A percentile compares a stretch with the other conserved stretches of the same genome.
Conservation (phyloP, 1,140 invertebrate genomes). For the Antheraea mylitta region DNA sequence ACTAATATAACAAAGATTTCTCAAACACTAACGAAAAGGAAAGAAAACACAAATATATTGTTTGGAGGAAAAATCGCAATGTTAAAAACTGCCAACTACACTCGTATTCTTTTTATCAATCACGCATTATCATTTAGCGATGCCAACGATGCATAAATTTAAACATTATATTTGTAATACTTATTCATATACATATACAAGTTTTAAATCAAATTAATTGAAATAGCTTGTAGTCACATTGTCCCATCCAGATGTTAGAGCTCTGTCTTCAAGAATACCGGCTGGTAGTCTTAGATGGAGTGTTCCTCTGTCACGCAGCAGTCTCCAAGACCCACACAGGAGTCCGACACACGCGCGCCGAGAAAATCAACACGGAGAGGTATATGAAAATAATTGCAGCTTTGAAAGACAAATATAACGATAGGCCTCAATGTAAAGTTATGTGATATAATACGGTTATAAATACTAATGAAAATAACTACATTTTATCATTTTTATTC, state of each 20-base stretch:
- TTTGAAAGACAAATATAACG: conserved; percentile 79
- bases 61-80: no score
- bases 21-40: no score
- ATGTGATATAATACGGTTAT: conserved; percentile 48
- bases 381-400: conserved; percentile 81
- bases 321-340: conserved; percentile 64
- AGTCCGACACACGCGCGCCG: conserved; percentile 75
- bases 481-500: no score
- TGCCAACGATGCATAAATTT: no score
- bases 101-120: no score
- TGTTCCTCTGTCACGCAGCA: conserved; percentile 89
- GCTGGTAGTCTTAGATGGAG: conserved; percentile 87
- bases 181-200: no score
- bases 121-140: no score
- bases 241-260: conserved; percentile 85
- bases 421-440: conserved; percentile 80
- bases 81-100: no score
- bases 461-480: no score
- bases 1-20: no score
- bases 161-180: no score
- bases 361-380: conserved; percentile 80
- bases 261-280: conserved; percentile 88
- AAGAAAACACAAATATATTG: no score
- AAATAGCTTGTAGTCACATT: neutral
- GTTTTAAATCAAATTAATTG: neutral